Base-by-base conservation (phyloP, 2,888 invertebrate genomes). In the Acrobasis suavella region DNA sequence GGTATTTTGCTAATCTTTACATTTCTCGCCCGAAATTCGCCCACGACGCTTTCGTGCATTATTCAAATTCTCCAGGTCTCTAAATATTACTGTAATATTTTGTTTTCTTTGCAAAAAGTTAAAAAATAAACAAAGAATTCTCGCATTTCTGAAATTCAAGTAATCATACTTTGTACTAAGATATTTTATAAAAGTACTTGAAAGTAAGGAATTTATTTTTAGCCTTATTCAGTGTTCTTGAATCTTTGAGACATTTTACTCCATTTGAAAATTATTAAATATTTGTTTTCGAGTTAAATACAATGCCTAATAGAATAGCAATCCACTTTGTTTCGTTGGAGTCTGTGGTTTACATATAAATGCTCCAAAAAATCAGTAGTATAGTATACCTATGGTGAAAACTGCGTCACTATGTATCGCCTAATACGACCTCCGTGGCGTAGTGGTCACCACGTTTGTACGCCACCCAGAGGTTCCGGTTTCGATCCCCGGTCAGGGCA, bases 31-130 rank as follows among this genome's bases (percentile, higher is more conserved):
- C 12, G 10, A 50, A 50, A 51, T 17, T 14, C 51, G 17, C 51
- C 42, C 56, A 39, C 15, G 39, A 56, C 17, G 12, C 42, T 38
- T 14, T 7, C 39, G 39, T 42, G 56, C 17, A 56, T 56, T 17
- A 17, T 56, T 17, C 39, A 56, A 56, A 42, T 56, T 32, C 42
- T 16, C 37, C 15, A 10, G 9, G 9, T 42, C 7, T 55, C 37
- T 38, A 55, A 22, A 55, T 55, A 38, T n/a, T 15, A 9, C 42
- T 56, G 12, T 32, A 14, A 17, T 16, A 9, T 16, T 56, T 16
- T 56, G 42, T 56, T 56, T 56, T 56, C 42, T 56, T 42, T 56
- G 12, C 1, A 3, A 17, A 16, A 56, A 51, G 1, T 51, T 51
- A 12, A 22, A 51, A 32, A 32, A 8, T 32, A 32, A 6, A 32